A percentile compares a stretch with the other conserved stretches of the same genome.
phyloP scores from a whole-genome alignment of 2,797 vertebrate genomes.

The Channa striata region DNA sequence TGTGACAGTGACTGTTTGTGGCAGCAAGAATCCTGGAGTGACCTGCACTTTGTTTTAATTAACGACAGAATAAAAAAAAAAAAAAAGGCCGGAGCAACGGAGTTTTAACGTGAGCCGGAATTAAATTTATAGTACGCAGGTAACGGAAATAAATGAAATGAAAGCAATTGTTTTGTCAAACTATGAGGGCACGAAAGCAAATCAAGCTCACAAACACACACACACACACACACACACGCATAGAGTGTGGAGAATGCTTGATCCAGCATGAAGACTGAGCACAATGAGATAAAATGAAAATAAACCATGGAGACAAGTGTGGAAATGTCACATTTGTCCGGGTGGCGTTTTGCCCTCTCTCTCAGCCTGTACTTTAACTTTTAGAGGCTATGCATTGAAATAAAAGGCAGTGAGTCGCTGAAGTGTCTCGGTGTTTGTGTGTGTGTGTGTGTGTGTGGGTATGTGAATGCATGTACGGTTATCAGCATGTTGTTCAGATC shows the following conservation, averaged over 20 bases:
- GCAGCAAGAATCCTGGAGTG: conserved; percentile 41
- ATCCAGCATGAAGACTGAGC: conserved; percentile 59
- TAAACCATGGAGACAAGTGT: conserved; percentile 55
- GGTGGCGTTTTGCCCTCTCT: conserved; percentile 58
- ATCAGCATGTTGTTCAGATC: conserved; percentile 44
- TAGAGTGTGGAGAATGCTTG: conserved; percentile 26
- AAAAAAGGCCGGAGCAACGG: conserved; percentile 15
- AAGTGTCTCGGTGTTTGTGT: conserved; percentile 41
- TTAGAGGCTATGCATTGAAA: conserved; percentile 63
- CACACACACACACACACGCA: conserved; percentile 18
- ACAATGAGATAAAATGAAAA: conserved; percentile 59
- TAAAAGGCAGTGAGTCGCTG: conserved; percentile 65
- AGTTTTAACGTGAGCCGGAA: conserved; percentile 31
- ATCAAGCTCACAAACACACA: conserved; percentile 22
- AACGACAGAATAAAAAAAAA: conserved; percentile 44
- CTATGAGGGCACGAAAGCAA: conserved; percentile 41
- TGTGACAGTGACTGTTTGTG: conserved; percentile 55
- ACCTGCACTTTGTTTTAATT: conserved; percentile 46
- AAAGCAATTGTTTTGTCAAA: conserved; percentile 51
- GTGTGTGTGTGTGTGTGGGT: conserved; percentile 27
- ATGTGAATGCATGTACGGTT: not conserved
- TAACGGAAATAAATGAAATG: conserved; percentile 41
- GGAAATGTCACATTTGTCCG: conserved; percentile 59
- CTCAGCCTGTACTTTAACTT: conserved; percentile 56
- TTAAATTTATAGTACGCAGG: conserved; percentile 38